phyloP scores from a whole-genome alignment of 2,797 vertebrate species.

The Rhinoraja longicauda region DNA sequence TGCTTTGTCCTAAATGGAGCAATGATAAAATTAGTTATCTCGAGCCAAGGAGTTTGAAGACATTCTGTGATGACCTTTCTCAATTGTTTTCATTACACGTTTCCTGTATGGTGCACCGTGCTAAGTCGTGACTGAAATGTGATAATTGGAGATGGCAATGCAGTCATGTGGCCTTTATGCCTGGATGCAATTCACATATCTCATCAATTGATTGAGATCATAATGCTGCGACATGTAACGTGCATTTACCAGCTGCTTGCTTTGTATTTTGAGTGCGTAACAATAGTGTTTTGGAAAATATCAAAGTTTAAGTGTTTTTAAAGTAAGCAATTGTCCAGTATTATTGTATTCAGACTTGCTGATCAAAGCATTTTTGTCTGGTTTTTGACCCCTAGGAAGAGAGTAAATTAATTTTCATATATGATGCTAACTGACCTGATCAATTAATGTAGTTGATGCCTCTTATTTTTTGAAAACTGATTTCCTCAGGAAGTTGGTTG shows the following conservation, averaged over 20 bases:
- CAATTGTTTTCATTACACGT: neutral
- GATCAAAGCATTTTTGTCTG: neutral
- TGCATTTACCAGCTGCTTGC: too few species aligned
- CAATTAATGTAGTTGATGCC: neutral
- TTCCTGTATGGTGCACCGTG: neutral
- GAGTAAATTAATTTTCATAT: neutral
- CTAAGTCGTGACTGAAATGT: neutral
- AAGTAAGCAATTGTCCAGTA: too few species aligned
- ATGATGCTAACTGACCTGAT: neutral
- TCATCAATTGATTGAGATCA: too few species aligned
- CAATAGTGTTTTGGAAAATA: too few species aligned
- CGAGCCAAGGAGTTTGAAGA: neutral
- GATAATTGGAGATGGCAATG: neutral
- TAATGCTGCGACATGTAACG: too few species aligned
- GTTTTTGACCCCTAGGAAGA: neutral
- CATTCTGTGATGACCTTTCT: neutral
- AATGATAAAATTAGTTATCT: neutral
- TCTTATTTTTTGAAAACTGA: neutral
- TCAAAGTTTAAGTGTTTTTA: too few species aligned
- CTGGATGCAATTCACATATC: neutral
- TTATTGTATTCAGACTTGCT: too few species aligned
- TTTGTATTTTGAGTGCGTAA: too few species aligned
- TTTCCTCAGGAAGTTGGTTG: neutral
- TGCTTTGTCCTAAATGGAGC: neutral
- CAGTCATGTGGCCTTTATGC: neutral